Evolutionary conservation across 2,113 vertebrate genomes (phyloP), one percentile per base, ranked within the genome.

Genomic region (Hippocampus mohnikei): DNA sequence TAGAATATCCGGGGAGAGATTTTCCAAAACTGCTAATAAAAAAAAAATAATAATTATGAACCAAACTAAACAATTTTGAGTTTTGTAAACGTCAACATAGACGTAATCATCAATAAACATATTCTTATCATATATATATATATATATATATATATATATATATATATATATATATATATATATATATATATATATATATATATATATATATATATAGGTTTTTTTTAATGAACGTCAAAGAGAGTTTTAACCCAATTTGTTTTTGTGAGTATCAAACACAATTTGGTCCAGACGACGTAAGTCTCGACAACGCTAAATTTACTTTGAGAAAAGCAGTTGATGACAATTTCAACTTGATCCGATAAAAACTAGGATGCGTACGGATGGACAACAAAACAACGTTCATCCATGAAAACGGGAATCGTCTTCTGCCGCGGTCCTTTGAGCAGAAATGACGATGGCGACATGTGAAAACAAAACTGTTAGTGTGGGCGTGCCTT

Each of bases 401-500:
- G 20, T 8, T 41, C 61, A 63, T 29, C 60, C 25, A 0, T 1
- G 25, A 37, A 83, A 84, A 82, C 80, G 84, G 15, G n/a, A 18
- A 27, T 18, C 10, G 20, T 21, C 52, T 61, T 37, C 59, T 33
- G 33, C 18, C 3, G 16, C 16, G 46, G 6, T 15, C 2, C 29
- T 61, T 27, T 85, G 81, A 87, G 85, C n/a, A 62, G 33, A 73
- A 8, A 80, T 5, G 42, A 3, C 46, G 23, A 13, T 13, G 23
- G 27, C 46, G 5, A 18, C 37, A 6, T 18, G 16, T 15, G 27
- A 60, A 9, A 6, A 25, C 7, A 46, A 21, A 40, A 25, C 10
- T 11, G 21, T 55, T 55, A 53, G 21, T 75, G 58, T 25, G 61
- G 52, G 67, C 59, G 42, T 66, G 77, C 67, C 87, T 92, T 91